phyloP scores from a whole-genome alignment of 2,113 vertebrate species.

The Chloropsis cyanopogon region DNA sequence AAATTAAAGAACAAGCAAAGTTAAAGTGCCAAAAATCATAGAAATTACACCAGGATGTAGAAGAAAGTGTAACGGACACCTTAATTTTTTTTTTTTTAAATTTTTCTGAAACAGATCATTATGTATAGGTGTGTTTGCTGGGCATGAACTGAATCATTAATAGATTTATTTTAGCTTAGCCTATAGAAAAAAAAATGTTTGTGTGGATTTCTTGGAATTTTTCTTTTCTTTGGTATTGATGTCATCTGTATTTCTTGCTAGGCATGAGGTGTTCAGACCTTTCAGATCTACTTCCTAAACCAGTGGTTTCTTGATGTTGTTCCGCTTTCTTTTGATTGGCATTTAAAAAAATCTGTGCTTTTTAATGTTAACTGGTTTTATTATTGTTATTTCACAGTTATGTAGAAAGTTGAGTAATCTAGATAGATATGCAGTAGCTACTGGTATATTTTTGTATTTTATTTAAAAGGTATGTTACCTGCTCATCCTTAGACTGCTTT shows the following conservation, averaged over 20 bases:
- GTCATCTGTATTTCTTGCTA: background rate
- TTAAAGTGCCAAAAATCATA: background rate
- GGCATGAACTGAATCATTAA: too few species aligned
- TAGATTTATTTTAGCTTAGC: background rate
- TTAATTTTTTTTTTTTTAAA: background rate
- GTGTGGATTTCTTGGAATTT: background rate
- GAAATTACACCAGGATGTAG: background rate
- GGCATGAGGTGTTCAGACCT: background rate
- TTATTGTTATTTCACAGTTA: background rate
- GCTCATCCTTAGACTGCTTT: background rate
- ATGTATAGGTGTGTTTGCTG: background rate
- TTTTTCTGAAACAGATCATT: background rate
- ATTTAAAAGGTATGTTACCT: background rate
- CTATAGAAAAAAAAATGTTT: background rate
- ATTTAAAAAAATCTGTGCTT: background rate
- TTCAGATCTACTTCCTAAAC: background rate
- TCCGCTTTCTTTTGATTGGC: background rate
- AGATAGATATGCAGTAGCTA: background rate
- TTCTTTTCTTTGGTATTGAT: background rate
- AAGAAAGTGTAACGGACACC: rapidly evolving
- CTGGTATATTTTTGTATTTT: background rate
- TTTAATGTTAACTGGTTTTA: background rate
- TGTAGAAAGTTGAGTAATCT: background rate
- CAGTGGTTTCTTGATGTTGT: background rate
- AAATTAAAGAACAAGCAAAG: background rate